These are phyloP conservation scores for Crotalus viridis DNA, from an alignment of 2,113 vertebrate species.

Conservation along the genomic window DNA sequence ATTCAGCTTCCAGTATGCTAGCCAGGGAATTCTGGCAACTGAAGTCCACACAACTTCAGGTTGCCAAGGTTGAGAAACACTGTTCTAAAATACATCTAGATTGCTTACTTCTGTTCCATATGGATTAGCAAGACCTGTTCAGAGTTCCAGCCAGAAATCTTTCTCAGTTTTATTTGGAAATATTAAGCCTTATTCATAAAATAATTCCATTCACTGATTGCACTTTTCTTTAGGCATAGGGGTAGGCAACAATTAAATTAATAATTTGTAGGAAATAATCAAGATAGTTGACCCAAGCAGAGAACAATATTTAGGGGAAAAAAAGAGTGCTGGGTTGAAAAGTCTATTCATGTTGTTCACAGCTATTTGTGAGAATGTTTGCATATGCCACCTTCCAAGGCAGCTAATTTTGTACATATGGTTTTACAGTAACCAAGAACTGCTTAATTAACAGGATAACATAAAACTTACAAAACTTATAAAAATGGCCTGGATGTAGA, in stretches of 20 bases:
- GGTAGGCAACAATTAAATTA: not conserved
- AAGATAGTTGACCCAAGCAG: not conserved
- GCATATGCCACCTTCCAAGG: not conserved
- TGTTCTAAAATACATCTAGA: not conserved
- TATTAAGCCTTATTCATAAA: not conserved
- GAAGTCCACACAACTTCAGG: not conserved
- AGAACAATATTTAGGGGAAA: not conserved
- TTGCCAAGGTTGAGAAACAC: not conserved
- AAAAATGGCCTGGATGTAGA: not conserved
- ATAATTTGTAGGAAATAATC: not conserved
- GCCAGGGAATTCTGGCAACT: not conserved
- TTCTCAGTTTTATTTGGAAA: not conserved
- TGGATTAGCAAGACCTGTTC: not conserved
- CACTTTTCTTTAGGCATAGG: not conserved
- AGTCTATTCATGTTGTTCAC: not conserved
- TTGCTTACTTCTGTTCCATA: not conserved
- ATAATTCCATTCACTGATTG: not conserved
- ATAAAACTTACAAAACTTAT: not conserved
- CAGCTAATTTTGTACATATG: not conserved
- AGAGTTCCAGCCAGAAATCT: not conserved
- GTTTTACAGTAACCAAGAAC: not conserved
- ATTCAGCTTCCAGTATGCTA: not conserved
- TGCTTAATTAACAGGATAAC: not conserved
- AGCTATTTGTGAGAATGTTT: not conserved
- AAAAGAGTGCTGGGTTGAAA: not conserved